Evolutionary conservation across 2,888 invertebrate species (phyloP), one percentile per base, ranked within the genome.

Genomic region (Agapostemon virescens): DNA sequence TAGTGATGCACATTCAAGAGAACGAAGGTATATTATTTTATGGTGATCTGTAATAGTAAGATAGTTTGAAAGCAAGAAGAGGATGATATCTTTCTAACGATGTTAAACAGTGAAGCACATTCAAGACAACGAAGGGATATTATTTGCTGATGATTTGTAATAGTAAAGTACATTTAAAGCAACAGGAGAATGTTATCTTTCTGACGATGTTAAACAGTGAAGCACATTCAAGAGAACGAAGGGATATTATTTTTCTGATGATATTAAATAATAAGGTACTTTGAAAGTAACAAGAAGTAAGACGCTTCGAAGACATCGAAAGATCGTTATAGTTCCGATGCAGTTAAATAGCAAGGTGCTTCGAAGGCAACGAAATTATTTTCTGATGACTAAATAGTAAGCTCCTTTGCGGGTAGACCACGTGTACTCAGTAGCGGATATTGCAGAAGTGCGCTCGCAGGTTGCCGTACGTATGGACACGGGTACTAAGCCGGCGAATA

Each of bases 381-480:
- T n/a, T 49, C 11, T 49, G 49, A 11, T 49, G n/a, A n/a, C n/a
- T n/a, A n/a, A 49, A 49, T 49, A 49, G 49, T 49, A n/a, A 49
- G n/a, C 11, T 49, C n/a, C 49, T 26, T 55, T 26, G 55, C 15
- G 26, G 55, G 17, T 6, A 26, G 55, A 26, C 26, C 26, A 6
- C 42, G 72, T 76, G 55, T 82, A 79, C 78, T 81, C 82, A 75
- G 84, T 81, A 81, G 77, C 55, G 75, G 75, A 87, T 87, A 85
- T 87, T 85, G 74, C 74, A 30, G 67, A 66, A 80, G 74, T 68
- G 69, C 66, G 78, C 76, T 79, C 72, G 20, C 83, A 86, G 82
- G 68, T 79, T 84, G 82, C 74, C 71, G 76, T 84, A 84, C 75
- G 74, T 82, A 85, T 85, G 84, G 83, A 82, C 84, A 79, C 67